Evolutionary conservation across 2,113 vertebrate species (phyloP).

Genomic region (Melospiza georgiana): DNA sequence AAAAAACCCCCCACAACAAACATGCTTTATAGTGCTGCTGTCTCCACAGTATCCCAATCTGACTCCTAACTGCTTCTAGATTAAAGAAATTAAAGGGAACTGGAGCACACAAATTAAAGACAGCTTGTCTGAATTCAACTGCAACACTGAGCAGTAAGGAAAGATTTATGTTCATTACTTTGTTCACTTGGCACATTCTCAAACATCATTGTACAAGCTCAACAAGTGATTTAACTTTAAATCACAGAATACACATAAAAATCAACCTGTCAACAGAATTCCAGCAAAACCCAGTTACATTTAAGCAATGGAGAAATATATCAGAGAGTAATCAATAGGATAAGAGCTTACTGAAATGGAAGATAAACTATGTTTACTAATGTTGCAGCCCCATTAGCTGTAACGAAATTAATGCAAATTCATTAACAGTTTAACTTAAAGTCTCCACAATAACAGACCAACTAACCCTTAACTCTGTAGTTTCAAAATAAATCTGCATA

Average conservation of each 20-base stretch:
- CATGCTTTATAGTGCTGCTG: not conserved
- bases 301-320: not conserved
- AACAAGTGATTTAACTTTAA: not conserved
- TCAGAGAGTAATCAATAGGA: not conserved
- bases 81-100: not conserved
- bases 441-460: not conserved
- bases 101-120: not conserved
- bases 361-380: not conserved
- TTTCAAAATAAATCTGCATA: not conserved
- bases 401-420: not conserved
- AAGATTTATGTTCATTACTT: not conserved
- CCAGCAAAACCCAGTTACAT: not conserved
- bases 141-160: not conserved
- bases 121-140: not conserved
- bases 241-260: not conserved
- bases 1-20: not conserved
- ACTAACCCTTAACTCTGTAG: not conserved
- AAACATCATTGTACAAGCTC: not conserved
- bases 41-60: not conserved
- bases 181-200: not conserved
- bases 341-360: not conserved
- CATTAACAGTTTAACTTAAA: not conserved
- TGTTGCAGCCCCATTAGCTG: not conserved
- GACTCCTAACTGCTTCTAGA: not conserved
- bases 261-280: conserved; percentile 11